Evolutionary conservation across 2,113 vertebrate species (phyloP), one percentile per base, ranked within the genome.

Genomic region (Prietella phreatophila): DNA sequence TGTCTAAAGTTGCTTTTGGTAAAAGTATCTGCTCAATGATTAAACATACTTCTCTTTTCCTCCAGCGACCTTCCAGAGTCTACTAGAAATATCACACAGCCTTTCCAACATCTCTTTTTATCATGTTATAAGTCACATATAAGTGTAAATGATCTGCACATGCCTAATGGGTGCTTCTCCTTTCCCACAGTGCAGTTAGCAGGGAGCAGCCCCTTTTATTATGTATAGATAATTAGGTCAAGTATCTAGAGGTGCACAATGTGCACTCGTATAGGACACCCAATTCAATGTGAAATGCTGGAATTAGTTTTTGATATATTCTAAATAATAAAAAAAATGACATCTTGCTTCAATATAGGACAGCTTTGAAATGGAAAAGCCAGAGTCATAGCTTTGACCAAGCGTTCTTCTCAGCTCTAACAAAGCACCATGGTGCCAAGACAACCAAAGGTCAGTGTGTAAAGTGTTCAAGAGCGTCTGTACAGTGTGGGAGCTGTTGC

Each of bases 401-500:
- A 55, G 60, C 42, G 13, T 78, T 36, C 50, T 33, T 73, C 19
- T 36, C 42, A 61, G 73, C 27, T 79, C 27, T 53, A 27, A 75
- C 9, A n/a, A 53, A 36, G 27, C 75, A 36, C 27, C 58, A 33
- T 33, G 75, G 58, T 55, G 78, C 61, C 11, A 36, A 69, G 30
- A 65, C 27, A 63, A 20, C 39, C 50, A 69, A 86, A 67, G 47
- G 78, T 86, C 85, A 67, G 19, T 33, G 19, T 36, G 42, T 60
- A 20, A 56, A 78, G 15, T 50, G 42, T 83, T 42, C 25, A 47
- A 5, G 17, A 14, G 61, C 20, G 13, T 86, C 42, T 47, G 75
- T 27, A 61, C 42, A 84, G 30, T 33, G 83, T 42, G 58, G 75
- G 60, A 63, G 39, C 42, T 65, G 76, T 86, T 63, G 42, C 73